Evolutionary conservation across 2,113 vertebrate species (phyloP).

Genomic region (Nestor notabilis): DNA sequence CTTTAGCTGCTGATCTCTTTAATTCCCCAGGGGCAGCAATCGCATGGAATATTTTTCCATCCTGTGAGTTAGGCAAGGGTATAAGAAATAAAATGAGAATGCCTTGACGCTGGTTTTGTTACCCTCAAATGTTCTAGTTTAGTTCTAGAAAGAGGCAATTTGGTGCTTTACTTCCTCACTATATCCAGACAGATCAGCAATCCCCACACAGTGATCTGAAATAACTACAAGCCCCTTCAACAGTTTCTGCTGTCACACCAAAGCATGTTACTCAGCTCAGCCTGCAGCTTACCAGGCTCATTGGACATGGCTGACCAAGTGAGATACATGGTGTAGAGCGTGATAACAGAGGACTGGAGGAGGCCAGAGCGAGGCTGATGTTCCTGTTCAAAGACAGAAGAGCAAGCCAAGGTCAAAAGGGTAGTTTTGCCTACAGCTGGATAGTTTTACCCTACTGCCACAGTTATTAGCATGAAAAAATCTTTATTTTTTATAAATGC

Average conservation of each 20-base stretch:
- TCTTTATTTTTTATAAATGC: background rate
- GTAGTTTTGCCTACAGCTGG: background rate
- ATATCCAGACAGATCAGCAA: background rate
- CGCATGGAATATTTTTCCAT: background rate
- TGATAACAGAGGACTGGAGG: constrained; percentile 93
- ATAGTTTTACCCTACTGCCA: background rate
- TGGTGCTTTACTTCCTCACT: background rate
- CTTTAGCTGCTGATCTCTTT: background rate
- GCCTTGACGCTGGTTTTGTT: background rate
- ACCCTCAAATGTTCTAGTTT: background rate
- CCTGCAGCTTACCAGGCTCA: constrained; percentile 84
- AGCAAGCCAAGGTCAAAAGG: background rate
- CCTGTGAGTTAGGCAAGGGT: background rate
- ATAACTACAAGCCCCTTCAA: background rate
- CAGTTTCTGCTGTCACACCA: background rate
- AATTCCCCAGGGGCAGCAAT: background rate
- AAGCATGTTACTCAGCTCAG: background rate
- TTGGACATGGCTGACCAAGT: constrained; percentile 97
- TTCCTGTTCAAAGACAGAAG: constrained; percentile 76
- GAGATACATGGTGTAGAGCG: constrained; percentile 91
- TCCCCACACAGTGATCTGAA: background rate
- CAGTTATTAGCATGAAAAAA: background rate
- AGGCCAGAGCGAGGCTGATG: constrained; percentile 87
- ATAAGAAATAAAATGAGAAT: background rate
- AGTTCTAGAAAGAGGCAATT: background rate